These are phyloP conservation scores for Myiotriccus ornatus DNA, from an alignment of 2,797 vertebrate genomes.

Conservation along the genomic window DNA sequence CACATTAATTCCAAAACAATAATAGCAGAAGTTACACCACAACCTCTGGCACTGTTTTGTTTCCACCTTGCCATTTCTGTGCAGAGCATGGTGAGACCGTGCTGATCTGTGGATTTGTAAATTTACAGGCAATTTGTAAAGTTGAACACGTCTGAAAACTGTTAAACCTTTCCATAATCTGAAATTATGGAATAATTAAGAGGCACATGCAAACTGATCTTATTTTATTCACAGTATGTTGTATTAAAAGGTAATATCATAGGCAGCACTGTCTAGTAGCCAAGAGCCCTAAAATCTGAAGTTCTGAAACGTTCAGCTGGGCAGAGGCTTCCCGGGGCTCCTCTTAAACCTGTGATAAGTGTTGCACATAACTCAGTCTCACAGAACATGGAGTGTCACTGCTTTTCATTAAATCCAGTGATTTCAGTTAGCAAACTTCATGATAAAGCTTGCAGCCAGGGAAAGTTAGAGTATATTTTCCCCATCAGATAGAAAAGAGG, in stretches of 20 bases:
- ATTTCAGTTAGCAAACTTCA: not conserved
- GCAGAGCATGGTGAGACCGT: not conserved
- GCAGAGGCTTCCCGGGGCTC: not conserved
- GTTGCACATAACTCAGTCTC: not conserved
- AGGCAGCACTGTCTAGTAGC: not conserved
- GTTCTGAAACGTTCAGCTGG: not conserved
- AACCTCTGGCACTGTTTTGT: not conserved
- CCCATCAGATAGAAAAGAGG: slow-evolving; percentile 7
- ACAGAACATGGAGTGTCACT: not conserved
- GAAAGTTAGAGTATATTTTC: not conserved
- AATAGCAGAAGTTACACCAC: not conserved
- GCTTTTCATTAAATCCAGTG: not conserved
- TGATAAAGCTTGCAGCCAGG: not conserved
- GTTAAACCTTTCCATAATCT: not conserved
- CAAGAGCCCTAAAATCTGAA: not conserved
- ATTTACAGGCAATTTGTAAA: not conserved
- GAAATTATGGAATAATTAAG: not conserved
- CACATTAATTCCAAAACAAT: not conserved
- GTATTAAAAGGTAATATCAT: not conserved
- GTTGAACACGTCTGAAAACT: not conserved
- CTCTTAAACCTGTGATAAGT: not conserved
- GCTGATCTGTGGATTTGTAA: not conserved
- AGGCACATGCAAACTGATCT: not conserved
- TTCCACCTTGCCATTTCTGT: not conserved
- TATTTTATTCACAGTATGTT: not conserved